phyloP scores from a whole-genome alignment of 2,113 vertebrate genomes.

The Podarcis cretensis region DNA sequence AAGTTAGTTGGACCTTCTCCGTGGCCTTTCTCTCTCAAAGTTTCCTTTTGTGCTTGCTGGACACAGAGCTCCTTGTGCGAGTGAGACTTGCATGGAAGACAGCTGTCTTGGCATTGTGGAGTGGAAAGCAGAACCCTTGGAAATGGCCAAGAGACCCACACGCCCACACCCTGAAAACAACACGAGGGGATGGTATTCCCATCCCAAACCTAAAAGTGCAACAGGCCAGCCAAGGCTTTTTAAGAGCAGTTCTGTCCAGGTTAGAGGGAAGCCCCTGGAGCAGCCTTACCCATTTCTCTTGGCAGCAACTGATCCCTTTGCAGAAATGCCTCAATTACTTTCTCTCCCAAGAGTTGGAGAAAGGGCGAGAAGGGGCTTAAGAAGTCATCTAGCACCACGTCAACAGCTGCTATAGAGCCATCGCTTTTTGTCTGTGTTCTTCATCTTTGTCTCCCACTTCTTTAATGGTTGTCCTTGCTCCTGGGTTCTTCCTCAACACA shows the following conservation, averaged over 20 bases:
- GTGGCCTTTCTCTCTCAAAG: constrained; percentile 47
- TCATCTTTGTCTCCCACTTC: background rate
- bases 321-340: fast-evolving
- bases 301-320: background rate
- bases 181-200: background rate
- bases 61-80: constrained; percentile 50
- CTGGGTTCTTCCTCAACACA: background rate
- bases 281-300: background rate
- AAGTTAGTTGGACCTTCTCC: background rate
- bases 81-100: fast-evolving
- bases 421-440: background rate
- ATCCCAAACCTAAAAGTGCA: fast-evolving
- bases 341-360: background rate
- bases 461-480: background rate
- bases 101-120: constrained; percentile 17
- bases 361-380: background rate
- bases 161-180: background rate
- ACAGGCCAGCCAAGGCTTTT: background rate
- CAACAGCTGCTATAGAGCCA: background rate
- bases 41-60: constrained; percentile 46
- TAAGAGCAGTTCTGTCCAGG: background rate
- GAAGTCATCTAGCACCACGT: background rate
- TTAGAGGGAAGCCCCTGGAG: background rate
- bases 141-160: background rate
- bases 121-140: constrained; percentile 5